Evolutionary conservation across 2,888 invertebrate genomes (phyloP).

Genomic region (Aporophyla lueneburgensis): DNA sequence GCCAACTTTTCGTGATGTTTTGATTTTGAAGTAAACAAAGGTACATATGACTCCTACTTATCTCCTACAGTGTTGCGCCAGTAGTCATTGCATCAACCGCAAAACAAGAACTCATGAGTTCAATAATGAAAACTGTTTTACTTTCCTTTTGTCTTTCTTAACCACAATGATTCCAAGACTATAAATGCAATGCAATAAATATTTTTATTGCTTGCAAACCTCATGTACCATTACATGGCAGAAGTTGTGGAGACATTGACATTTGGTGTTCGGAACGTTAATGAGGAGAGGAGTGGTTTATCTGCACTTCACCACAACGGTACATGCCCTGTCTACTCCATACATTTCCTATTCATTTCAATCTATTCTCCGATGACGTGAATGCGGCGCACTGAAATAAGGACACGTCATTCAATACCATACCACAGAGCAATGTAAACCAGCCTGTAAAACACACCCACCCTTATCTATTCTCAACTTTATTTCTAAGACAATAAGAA

Average conservation of each 20-base stretch:
- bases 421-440: slow-evolving; percentile 74
- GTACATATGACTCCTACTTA: neutral
- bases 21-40: slow-evolving; percentile 27
- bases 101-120: slow-evolving; percentile 21
- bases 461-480: slow-evolving; percentile 64
- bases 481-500: slow-evolving; percentile 64
- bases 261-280: slow-evolving; percentile 41
- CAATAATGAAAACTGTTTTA: slow-evolving; percentile 31
- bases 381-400: slow-evolving; percentile 80
- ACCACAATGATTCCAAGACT: slow-evolving; percentile 36
- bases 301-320: slow-evolving; percentile 48
- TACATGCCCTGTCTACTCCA: slow-evolving; percentile 52
- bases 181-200: slow-evolving; percentile 38
- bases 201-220: slow-evolving; percentile 25
- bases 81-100: slow-evolving; percentile 33
- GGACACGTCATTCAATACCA: slow-evolving; percentile 84
- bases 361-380: slow-evolving; percentile 73
- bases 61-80: slow-evolving; percentile 24
- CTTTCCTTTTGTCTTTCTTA: slow-evolving; percentile 50
- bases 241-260: slow-evolving; percentile 22
- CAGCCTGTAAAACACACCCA: slow-evolving; percentile 51
- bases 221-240: slow-evolving; percentile 22
- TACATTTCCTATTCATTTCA: slow-evolving; percentile 69
- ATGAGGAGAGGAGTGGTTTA: slow-evolving; percentile 51
- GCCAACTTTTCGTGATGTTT: slow-evolving; percentile 30